Base-by-base conservation (phyloP, 2,113 vertebrate species). In the Thunnus thynnus region DNA sequence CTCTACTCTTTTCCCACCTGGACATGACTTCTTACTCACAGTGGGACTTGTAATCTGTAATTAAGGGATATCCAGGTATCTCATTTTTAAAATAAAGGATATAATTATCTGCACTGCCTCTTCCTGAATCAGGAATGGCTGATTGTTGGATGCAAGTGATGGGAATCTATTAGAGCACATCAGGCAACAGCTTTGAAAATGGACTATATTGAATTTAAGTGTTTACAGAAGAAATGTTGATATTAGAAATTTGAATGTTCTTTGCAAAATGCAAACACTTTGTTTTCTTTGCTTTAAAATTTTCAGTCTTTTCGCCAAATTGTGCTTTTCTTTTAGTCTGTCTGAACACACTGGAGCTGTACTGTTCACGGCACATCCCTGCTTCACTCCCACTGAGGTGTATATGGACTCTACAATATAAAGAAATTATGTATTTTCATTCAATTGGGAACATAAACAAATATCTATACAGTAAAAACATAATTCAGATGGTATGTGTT, bases 61-160 rank as follows among this genome's bases (percentile, higher is more conserved):
- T 57, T 66, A 12, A 27, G 52, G 48, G 17, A 55, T 36, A 14
- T 80, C 70, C 72, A 77, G 71, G 68, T 47, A 67, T 76, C 8
- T 72, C 52, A 18, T 52, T 36, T 4, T 44, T 17, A 52, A 22
- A 58, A 13, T 78, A 20, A 46, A 2, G 55, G 47, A 63, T n/a
- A 27, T 83, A 18, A 75, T 86, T 79, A 46, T 85, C 12, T 75
- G 61, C 48, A 78, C 62, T 70, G 58, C 46, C 20, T 85, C 41
- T 91, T 93, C 91, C 94, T 94, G 92, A 94, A 94, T 94, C 94
- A 94, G 94, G 94, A 91, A 89, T 54, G 17, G 32, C 41, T 57
- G 14, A 63, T 74, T 74, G 69, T 41, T 88, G n/a, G 48, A 60
- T 61, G 12, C 30, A 50, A 48, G 48, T 56, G 62, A 66, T 63